Conservation (phyloP, 2,797 vertebrate species). For the Sebastes elongatus region DNA sequence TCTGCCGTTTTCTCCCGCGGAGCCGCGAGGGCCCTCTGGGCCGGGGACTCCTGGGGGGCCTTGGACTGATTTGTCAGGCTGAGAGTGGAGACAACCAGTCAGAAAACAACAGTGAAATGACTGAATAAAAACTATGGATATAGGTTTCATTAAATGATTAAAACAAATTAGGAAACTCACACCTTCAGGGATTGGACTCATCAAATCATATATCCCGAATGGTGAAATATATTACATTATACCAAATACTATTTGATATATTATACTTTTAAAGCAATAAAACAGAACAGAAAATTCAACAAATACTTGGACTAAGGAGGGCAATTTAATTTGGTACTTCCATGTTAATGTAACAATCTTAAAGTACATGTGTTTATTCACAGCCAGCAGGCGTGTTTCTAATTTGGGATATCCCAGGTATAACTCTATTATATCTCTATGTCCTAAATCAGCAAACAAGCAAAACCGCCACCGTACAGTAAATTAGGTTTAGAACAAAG, state of each 20-base stretch:
- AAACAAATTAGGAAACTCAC: not conserved
- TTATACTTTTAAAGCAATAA: not conserved
- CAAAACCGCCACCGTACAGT: conserved; percentile 29
- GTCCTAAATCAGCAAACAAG: conserved; percentile 6
- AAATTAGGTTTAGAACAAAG: conserved; percentile 66
- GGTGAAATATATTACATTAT: not conserved
- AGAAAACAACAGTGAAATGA: not conserved
- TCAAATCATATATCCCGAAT: not conserved
- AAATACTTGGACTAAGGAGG: not conserved
- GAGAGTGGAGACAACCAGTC: conserved; percentile 36
- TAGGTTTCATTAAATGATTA: not conserved
- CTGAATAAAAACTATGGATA: not conserved
- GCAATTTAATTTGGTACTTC: not conserved
- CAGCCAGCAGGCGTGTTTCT: not conserved
- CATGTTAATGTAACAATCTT: not conserved
- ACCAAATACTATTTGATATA: not conserved
- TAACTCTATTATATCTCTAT: not conserved
- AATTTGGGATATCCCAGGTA: not conserved
- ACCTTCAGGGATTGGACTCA: not conserved
- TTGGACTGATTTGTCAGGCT: conserved; percentile 83
- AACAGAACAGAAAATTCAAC: not conserved
- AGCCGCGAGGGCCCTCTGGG: conserved; percentile 78
- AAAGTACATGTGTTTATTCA: not conserved
- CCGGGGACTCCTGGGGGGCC: conserved; percentile 81
- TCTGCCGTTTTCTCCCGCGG: conserved; percentile 81